Base-by-base conservation (phyloP, 2,113 vertebrate species). In the Alectura lathami region DNA sequence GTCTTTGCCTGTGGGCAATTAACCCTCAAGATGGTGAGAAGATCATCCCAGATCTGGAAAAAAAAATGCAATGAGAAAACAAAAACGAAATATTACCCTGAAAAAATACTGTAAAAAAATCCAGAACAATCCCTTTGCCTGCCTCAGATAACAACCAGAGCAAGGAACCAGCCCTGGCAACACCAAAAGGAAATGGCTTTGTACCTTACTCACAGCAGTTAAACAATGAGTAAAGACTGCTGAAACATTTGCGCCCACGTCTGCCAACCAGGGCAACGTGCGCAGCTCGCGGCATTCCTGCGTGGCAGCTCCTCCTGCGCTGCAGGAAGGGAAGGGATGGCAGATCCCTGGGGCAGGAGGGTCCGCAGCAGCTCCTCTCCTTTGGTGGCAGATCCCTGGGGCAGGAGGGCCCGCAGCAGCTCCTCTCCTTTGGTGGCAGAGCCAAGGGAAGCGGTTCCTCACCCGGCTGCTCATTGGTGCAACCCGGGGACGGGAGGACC, bases 171-270 rank as follows among this genome's bases (percentile, higher is more conserved):
- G 12, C 17, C 11, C 74, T 4, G 43, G 24, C 29, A 26, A 23
- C 51, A 78, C 29, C 38, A 30, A 26, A 50, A 85, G 69, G 88
- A 93, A 84, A 68, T 22, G 30, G 42, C 60, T 92, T 57, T 53
- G n/a, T 7, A 45, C 42, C 59, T 88, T 56, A 73, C 74, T 91
- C 76, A 88, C 2, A 34, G 69, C 1, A 90, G 43, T 21, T 45
- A n/a, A 36, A 34, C 30, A 48, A 43, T 22, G 17, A 75, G 51
- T 2, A 29, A 59, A 17, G 47, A 69, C 1, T 36, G 17, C 57
- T 15, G 6, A 45, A 29, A 21, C 59, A 38, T 32, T 40, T 14
- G 68, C 0, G 0, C 34, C 66, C 30, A 40, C 1, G 14, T 9
- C 38, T 51, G 62, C 81, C 32, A 47, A 15, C 6, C 29, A 23